These are phyloP conservation scores for Pagetopsis macropterus DNA, from an alignment of 2,797 vertebrate species.

Conservation along the genomic window DNA sequence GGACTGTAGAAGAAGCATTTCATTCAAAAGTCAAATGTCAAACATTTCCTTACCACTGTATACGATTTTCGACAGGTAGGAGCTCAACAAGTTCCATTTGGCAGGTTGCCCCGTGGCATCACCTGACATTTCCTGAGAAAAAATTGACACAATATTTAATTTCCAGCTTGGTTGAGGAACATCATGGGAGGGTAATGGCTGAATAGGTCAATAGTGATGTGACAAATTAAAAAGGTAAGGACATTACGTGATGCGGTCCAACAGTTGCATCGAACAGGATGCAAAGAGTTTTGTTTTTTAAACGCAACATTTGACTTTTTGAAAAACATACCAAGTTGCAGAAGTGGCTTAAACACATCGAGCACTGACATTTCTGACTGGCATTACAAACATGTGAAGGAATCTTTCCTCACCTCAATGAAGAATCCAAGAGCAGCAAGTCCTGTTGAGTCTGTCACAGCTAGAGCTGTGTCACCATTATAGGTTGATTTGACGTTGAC, in stretches of 20 bases:
- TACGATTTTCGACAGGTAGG: slow-evolving; percentile 63
- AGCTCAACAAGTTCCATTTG: slow-evolving; percentile 66
- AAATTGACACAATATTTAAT: background rate
- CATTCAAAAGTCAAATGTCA: background rate
- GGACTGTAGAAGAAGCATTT: background rate
- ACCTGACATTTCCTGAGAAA: slow-evolving; percentile 23
- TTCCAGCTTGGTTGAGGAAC: background rate
- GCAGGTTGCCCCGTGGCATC: slow-evolving; percentile 11
- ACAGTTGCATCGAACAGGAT: background rate
- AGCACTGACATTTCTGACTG: background rate
- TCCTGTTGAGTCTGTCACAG: slow-evolving; percentile 53
- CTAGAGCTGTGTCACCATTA: slow-evolving; percentile 29
- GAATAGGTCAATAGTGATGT: background rate
- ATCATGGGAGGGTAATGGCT: background rate
- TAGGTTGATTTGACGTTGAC: slow-evolving; percentile 66
- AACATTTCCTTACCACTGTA: background rate
- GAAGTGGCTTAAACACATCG: background rate
- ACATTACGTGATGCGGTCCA: too few species aligned
- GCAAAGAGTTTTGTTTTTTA: background rate
- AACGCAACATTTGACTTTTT: background rate
- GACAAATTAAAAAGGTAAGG: too few species aligned
- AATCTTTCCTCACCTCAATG: slow-evolving; percentile 73
- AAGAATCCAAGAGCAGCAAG: slow-evolving; percentile 80
- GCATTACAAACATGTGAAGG: background rate
- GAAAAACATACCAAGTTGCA: background rate